Percentiles rank a stretch among this genome's conserved stretches.
phyloP scores from a whole-genome alignment of 2,113 vertebrate genomes.

The Malurus elegans region DNA sequence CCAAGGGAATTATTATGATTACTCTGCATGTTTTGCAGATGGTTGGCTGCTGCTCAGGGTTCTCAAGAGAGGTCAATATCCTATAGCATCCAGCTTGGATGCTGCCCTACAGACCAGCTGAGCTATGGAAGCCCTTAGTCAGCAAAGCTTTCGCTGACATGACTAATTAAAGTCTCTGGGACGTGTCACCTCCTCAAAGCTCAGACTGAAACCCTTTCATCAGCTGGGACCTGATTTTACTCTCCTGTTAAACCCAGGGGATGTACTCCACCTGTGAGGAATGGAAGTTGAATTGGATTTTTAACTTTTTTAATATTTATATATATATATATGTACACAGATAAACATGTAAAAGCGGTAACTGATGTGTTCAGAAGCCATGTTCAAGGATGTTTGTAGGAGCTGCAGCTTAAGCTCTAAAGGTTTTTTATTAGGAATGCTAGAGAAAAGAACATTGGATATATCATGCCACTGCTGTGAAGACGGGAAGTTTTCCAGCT shows the following conservation, averaged over 20 bases:
- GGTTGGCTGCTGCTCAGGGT: constrained; percentile 5
- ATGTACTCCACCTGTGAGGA: not conserved
- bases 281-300: not conserved
- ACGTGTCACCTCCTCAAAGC: not conserved
- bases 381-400: not conserved
- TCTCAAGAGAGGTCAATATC: constrained; percentile 27
- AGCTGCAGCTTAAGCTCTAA: not conserved
- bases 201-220: not conserved
- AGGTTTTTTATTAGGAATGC: not conserved
- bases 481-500: not conserved
- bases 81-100: constrained; percentile 43
- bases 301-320: not conserved
- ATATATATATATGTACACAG: not conserved
- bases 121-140: constrained; percentile 34
- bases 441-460: not conserved
- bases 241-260: not conserved
- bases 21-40: constrained; percentile 48
- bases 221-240: not conserved
- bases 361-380: not conserved
- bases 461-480: not conserved
- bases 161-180: not conserved
- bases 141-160: constrained; percentile 46
- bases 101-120: constrained; percentile 36
- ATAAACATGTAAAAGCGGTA: not conserved
- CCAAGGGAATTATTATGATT: constrained; percentile 54